Base-by-base conservation (phyloP, 2,113 vertebrate genomes). In the Aythya baeri region DNA sequence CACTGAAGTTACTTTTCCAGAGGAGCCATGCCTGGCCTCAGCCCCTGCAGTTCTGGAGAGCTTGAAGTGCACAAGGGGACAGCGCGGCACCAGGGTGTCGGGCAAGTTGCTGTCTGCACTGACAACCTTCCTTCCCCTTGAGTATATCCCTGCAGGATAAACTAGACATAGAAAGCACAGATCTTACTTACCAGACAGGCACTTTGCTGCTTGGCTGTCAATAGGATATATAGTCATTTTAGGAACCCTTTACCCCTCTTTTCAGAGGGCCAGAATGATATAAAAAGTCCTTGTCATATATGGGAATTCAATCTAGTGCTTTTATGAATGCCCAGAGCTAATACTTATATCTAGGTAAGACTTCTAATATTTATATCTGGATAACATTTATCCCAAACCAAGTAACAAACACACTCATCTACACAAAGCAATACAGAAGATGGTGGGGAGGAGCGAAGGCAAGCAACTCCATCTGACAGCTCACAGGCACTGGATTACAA, bases 61-160 rank as follows among this genome's bases (percentile, higher is more conserved):
- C 38, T 25, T 14, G 9, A 74, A 21, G 10, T 3, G 16, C 26
- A 3, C n/a, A 12, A 1, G 1, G 27, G 23, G 31, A 50, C 2
- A 32, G 31, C 8, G 54, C 13, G 2, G 16, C 26, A 3, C 34
- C 74, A 52, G 7, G 0, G 2, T 3, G 1, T 1, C 25, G 55
- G 27, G 29, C 49, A 44, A 36, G 44, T 7, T 43, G 34, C 80
- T 50, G 50, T n/a, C 58, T 7, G 21, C 13, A 9, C 1, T 7
- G 17, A 27, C 16, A 13, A 6, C 41, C 26, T 23, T 54, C 32
- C 38, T 49, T 10, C 23, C 22, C 18, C 62, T 59, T 46, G 14
- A 10, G 6, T 1, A 29, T 31, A 46, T 13, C 38, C 71, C 63
- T 11, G 32, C 71, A 23, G 36, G 11, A 18, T 5, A 36, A 54